Conservation (phyloP, 2,113 vertebrate species). For the Trichechus manatus region DNA sequence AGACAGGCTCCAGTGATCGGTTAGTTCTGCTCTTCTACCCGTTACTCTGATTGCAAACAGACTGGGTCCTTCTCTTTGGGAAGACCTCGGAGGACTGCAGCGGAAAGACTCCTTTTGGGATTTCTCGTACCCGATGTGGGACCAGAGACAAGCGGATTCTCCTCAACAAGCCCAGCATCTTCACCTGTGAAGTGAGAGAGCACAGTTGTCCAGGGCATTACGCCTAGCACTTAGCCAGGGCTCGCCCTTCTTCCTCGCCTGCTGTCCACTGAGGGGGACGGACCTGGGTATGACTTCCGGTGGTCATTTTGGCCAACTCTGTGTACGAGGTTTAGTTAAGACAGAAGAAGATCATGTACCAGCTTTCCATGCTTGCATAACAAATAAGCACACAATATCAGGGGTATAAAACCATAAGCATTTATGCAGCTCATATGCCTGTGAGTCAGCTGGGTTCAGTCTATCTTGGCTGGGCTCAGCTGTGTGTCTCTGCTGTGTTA, state of each 20-base stretch:
- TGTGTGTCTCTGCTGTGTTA: background rate
- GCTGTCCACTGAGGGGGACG: background rate
- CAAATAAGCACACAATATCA: background rate
- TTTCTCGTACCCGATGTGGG: too few species aligned
- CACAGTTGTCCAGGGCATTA: fast-evolving
- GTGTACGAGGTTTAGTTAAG: background rate
- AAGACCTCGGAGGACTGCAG: background rate
- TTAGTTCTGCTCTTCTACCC: background rate
- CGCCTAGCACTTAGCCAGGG: background rate
- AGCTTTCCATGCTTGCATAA: background rate
- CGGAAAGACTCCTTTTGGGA: background rate
- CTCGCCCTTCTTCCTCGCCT: background rate
- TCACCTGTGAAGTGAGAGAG: background rate
- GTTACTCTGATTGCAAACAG: background rate
- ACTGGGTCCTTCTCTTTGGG: background rate
- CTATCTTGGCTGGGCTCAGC: background rate
- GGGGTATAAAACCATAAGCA: background rate
- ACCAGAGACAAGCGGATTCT: fast-evolving
- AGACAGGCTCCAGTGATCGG: fast-evolving
- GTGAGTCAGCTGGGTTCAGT: background rate
- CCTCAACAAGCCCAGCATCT: background rate
- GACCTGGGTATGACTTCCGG: background rate
- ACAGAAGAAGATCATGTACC: background rate
- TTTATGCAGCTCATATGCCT: background rate
- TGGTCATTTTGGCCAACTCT: background rate